Base-by-base conservation (phyloP, 2,113 vertebrate genomes). In the Bambusicola thoracicus region DNA sequence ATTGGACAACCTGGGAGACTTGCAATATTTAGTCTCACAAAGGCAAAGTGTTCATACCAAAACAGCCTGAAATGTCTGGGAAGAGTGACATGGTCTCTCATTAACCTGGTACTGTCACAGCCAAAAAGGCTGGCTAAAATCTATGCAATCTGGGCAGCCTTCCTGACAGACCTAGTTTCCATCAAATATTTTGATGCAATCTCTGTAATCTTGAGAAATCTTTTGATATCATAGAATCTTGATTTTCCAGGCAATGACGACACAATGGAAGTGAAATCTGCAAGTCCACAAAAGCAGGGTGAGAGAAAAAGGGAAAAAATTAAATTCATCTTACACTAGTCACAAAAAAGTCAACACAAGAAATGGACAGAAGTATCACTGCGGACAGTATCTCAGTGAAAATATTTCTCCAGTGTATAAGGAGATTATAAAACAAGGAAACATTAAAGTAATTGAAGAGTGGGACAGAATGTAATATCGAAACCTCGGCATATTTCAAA, bases 181-280 rank as follows among this genome's bases (percentile, higher is more conserved):
- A 49, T 1, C 5, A 93, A 83, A 83, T 59, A 49, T 63, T 96
- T 83, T 87, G 76, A 88, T 69, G 63, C 34, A 69, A 87, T 79
- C 49, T 63, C 59, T 91, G 41, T 30, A 83, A 74, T 81, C 65
- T 13, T 55, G 10, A 77, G 82, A 78, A 92, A 74, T 59, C 36
- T 94, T 96, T 91, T 74, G 67, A 53, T 93, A 81, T 43, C 82
- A 77, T 2, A 83, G 68, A 85, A 51, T 84, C n/a, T 49, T 85
- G 24, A 41, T 93, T 85, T 86, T 86, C 40, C 53, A 76, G 40
- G 46, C 36, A 89, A 75, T 91, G 32, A 5, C 29, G 51, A 81
- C 32, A 63, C 4, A 53, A 24, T 44, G 8, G 34, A 87, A 81
- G 34, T 13, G 17, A 83, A 91, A 85, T 25, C 10, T 55, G 29